phyloP scores from a whole-genome alignment of 2,888 invertebrate species.

The Eupithecia tripunctaria region DNA sequence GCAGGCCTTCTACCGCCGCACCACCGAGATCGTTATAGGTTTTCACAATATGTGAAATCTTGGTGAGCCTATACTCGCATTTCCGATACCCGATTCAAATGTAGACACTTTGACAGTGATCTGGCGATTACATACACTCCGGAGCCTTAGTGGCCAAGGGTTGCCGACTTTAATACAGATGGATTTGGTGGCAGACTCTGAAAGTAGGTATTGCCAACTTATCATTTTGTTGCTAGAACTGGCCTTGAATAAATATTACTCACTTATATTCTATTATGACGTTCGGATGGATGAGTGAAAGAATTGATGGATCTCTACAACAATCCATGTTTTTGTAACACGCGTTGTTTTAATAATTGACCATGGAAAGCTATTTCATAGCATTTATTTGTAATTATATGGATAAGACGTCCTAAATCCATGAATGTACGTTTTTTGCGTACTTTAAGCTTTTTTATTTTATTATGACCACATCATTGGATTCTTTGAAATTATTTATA shows the following conservation, averaged over 20 bases:
- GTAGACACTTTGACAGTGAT: constrained; percentile 9
- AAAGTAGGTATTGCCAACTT: constrained; percentile 6
- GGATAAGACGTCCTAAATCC: too few relatives aligned
- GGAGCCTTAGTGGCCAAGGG: not conserved
- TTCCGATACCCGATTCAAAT: constrained; percentile 11
- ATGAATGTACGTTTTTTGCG: too few relatives aligned
- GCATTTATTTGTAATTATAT: too few relatives aligned
- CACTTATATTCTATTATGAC: not conserved
- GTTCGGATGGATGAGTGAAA: not conserved
- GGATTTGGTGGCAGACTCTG: constrained; percentile 2
- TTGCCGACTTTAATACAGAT: not conserved
- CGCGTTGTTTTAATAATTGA: too few relatives aligned
- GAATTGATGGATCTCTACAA: too few relatives aligned
- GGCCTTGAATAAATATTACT: not conserved
- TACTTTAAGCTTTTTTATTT: too few relatives aligned
- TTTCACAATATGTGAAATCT: not conserved
- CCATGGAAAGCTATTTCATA: too few relatives aligned
- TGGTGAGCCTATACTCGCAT: not conserved
- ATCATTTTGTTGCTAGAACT: constrained; percentile 1
- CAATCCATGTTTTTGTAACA: too few relatives aligned
- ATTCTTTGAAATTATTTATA: not conserved
- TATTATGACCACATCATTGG: too few relatives aligned
- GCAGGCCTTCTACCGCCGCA: too few relatives aligned
- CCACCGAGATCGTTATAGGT: too few relatives aligned
- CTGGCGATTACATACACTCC: constrained; percentile 1